phyloP scores from a whole-genome alignment of 92 coral and sea anemone species.

The Phenganax subtilis region DNA sequence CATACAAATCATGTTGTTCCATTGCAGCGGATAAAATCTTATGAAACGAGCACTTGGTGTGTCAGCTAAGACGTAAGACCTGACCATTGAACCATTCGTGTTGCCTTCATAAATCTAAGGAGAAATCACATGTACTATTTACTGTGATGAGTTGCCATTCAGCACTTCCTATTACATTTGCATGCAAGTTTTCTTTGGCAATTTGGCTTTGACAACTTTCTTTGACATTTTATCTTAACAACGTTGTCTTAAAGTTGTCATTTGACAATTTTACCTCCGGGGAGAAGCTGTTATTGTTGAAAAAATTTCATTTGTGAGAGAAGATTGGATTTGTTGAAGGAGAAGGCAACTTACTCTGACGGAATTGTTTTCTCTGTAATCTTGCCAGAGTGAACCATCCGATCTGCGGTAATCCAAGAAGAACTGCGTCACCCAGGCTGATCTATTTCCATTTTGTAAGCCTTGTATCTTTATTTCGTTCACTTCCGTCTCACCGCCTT shows the following conservation, averaged over 20 bases:
- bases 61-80: conserved; percentile 10
- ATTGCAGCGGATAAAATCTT: conserved; percentile 35
- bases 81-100: conserved; percentile 6
- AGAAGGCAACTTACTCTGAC: conserved; percentile 21
- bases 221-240: too few relatives aligned
- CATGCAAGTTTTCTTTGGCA: not conserved
- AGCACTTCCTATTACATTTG: too few relatives aligned
- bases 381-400: conserved; percentile 21
- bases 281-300: too few relatives aligned
- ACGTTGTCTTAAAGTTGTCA: not conserved
- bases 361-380: conserved; percentile 22
- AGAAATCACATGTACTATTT: not conserved
- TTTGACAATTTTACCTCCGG: not conserved
- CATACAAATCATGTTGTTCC: conserved; percentile 20
- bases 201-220: not conserved
- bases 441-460: conserved; percentile 27
- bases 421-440: conserved; percentile 31
- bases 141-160: too few relatives aligned
- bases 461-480: conserved; percentile 25
- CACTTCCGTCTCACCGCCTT: conserved; percentile 31
- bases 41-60: conserved; percentile 20
- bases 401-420: conserved; percentile 36
- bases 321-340: not conserved
- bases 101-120: conserved; percentile 17
- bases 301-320: too few relatives aligned